Evolutionary conservation across 2,797 vertebrate species (phyloP), one percentile per base, ranked within the genome.

Genomic region (Sebastes vulpes): DNA sequence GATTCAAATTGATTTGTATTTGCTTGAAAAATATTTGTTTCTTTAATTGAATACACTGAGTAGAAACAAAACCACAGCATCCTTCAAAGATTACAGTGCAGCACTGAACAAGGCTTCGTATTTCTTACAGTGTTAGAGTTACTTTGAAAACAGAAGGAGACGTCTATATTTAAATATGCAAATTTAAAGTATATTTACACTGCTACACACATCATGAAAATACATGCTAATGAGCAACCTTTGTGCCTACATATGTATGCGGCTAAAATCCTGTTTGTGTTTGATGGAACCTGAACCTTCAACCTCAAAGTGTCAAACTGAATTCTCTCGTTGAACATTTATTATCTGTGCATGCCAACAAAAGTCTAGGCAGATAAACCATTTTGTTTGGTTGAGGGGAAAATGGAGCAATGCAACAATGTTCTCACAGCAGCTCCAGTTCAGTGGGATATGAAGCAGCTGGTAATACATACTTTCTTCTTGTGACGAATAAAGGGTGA

Each of bases 1-100:
- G 60, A 81, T 61, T 81, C 32, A 31, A 66, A 75, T 69, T 79
- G 80, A 88, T 90, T 79, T 72, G 28, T 25, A 70, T 81, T 81
- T 77, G 61, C 54, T 68, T 71, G 23, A 68, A 75, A 79, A 16
- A 16, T 68, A 50, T 1, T 54, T 52, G 64, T 79, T 46, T 25
- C 52, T 23, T 23, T 8, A 53, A 46, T 11, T 72, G 48, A 79
- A 60, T 71, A 67, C 26, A 61, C 26, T 32, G 32, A 12, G 9
- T 26, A 46, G 20, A 80, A 78, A 82, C 58, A 66, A 69, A 69
- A 75, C 32, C 12, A 73, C 46, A 71, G 21, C 29, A 28, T 50
- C 53, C 50, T 32, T 46, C 14, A 48, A 48, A 63, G 18, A 26
- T 56, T 18, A 21, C n/a, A 56, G 50, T 29, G 25, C 25, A 18